These are phyloP conservation scores for Amphilophus citrinellus DNA, from an alignment of 2,113 vertebrate species.

Conservation along the genomic window DNA sequence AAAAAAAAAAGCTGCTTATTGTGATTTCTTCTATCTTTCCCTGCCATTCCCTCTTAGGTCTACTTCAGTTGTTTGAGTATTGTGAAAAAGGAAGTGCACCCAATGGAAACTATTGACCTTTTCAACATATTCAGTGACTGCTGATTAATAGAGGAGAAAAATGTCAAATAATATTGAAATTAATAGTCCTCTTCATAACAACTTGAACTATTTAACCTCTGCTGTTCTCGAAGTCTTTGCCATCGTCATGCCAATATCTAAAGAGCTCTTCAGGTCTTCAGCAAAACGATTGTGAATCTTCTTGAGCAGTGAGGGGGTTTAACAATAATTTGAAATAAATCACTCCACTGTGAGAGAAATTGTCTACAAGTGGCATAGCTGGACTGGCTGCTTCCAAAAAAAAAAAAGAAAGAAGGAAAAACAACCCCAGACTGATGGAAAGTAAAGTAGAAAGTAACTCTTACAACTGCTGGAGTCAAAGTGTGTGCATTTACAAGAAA, in stretches of 20 bases:
- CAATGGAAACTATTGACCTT: slow-evolving; percentile 1
- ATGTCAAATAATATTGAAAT: neutral
- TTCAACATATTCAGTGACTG: neutral
- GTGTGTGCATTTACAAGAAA: neutral
- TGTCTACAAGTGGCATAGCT: neutral
- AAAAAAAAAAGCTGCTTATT: neutral
- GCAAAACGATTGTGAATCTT: neutral
- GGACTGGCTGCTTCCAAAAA: neutral
- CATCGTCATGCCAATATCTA: neutral
- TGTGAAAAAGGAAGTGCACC: slow-evolving; percentile 3
- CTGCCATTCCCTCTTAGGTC: neutral
- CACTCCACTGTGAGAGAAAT: neutral
- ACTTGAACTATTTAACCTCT: neutral
- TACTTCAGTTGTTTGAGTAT: neutral
- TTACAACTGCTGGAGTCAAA: neutral
- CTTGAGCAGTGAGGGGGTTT: neutral
- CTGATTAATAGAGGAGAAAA: neutral
- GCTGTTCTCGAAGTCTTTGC: neutral
- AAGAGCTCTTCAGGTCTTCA: neutral
- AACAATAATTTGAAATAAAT: neutral
- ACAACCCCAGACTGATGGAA: neutral
- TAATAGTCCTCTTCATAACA: neutral
- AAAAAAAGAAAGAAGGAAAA: neutral
- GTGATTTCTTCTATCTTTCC: neutral
- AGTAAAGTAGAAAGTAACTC: neutral